Evolutionary conservation across 2,113 vertebrate genomes (phyloP), one percentile per base, ranked within the genome.

Genomic region (Pluvialis apricaria): DNA sequence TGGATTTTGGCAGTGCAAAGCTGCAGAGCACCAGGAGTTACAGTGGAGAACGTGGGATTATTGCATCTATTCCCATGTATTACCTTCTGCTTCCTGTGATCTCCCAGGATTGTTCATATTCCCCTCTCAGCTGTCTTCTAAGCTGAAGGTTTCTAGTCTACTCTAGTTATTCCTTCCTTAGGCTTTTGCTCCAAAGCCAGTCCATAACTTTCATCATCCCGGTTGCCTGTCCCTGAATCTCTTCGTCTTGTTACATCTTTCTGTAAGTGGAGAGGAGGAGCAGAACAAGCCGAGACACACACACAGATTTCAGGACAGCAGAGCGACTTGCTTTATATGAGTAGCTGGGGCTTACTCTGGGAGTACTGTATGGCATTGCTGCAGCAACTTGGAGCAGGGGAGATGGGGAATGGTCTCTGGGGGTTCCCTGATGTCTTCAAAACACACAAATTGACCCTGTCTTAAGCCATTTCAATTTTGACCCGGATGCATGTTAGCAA

Each of bases 381-480:
- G 32, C 36, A 51, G 62, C 10, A 34, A 34, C 38, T 2, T 9
- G 47, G 60, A 69, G 73, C 62, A 44, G 42, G 10, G 42, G 36
- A 54, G 45, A 70, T 47, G 40, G 31, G 31, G 17, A 58, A 38
- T 10, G 51, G 42, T 58, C 17, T 65, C 28, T 25, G 15, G 19
- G 47, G 9, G 15, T 51, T 71, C 34, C 20, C 28, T 19, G 36
- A 12, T 52, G 36, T 65, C 29, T 38, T 71, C 49, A 77, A 72
- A 72, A 47, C 29, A 26, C 38, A 13, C 44, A 52, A 6, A 58
- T 2, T 22, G 16, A 88, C 44, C 24, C 7, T 0, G 0, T 36
- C 29, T 66, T 64, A 44, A 65, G 34, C 34, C 52, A n/a, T 61
- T 55, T 40, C 52, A 58, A 4, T 71, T 79, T 55, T 60, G 40